phyloP scores from a whole-genome alignment of 1,140 invertebrate genomes.

The Zaprionus vittiger region DNA sequence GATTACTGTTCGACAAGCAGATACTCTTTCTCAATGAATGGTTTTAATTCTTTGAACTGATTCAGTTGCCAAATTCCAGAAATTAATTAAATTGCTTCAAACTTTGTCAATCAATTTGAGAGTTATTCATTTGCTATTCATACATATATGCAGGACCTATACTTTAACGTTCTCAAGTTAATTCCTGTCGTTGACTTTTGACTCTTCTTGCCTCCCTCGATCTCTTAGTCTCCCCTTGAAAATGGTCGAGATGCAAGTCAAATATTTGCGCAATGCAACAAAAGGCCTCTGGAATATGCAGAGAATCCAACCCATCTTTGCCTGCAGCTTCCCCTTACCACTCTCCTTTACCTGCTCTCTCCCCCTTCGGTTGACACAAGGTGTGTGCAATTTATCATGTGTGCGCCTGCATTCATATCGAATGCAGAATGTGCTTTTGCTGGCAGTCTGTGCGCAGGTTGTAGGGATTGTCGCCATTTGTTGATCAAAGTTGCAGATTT shows the following conservation, averaged over 20 bases:
- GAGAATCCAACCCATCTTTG: constrained; percentile 14
- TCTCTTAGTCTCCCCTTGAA: neutral
- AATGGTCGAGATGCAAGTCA: constrained; percentile 21
- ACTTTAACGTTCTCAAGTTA: neutral
- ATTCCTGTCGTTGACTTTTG: constrained; percentile 11
- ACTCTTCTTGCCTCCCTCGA: neutral
- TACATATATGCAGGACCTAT: neutral
- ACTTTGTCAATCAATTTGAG: neutral
- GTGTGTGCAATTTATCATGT: constrained; percentile 49
- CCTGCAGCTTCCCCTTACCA: neutral
- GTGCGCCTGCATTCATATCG: constrained; percentile 33
- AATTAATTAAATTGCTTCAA: neutral
- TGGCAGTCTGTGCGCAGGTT: neutral
- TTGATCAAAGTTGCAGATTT: constrained; percentile 30
- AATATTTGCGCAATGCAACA: constrained; percentile 54
- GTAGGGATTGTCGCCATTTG: constrained; percentile 29
- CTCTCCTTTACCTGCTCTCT: neutral
- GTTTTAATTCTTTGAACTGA: neutral
- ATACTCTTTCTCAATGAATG: neutral
- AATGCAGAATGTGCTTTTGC: constrained; percentile 45
- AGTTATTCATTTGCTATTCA: neutral
- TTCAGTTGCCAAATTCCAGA: neutral
- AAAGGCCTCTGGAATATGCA: constrained; percentile 38
- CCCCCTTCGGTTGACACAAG: neutral
- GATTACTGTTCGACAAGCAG: neutral